Evolutionary conservation across 1,140 invertebrate genomes (phyloP).

Genomic region (Eulimnadia texana): DNA sequence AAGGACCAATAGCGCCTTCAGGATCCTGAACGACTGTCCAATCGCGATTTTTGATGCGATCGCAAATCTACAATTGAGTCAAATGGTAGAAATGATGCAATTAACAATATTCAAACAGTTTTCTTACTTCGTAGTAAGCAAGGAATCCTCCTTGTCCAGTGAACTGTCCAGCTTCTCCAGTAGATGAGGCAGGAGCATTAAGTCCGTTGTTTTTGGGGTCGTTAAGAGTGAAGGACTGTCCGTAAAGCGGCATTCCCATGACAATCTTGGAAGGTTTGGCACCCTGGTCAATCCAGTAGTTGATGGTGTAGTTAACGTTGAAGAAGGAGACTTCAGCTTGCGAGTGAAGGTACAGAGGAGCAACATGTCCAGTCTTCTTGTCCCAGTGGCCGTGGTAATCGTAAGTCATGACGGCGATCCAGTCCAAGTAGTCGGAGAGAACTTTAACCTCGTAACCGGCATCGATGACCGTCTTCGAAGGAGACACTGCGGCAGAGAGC

Average conservation of each 20-base stretch:
- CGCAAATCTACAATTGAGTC: constrained; percentile 2
- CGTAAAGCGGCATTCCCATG: constrained; percentile 49
- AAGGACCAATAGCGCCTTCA: constrained; percentile 61
- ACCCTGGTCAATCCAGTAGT: constrained; percentile 46
- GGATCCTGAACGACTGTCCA: constrained; percentile 68
- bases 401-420: constrained; percentile 73
- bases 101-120: background rate
- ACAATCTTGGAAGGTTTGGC: constrained; percentile 43
- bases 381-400: constrained; percentile 77
- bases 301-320: constrained; percentile 18
- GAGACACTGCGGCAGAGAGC: constrained; percentile 68
- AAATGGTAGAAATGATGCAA: background rate
- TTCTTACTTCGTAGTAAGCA: constrained; percentile 76
- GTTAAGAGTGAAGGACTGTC: constrained; percentile 44
- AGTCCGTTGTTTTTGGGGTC: constrained; percentile 32
- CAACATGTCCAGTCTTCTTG: constrained; percentile 65
- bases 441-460: constrained; percentile 59
- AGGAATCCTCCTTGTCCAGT: constrained; percentile 70
- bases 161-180: constrained; percentile 61
- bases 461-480: constrained; percentile 74
- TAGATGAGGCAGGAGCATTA: constrained; percentile 41
- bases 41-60: constrained; percentile 36
- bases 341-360: constrained; percentile 62
- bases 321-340: constrained; percentile 43
- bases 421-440: constrained; percentile 59